Conservation (phyloP, 1,140 invertebrate species). For the Lepidurus packardi region DNA sequence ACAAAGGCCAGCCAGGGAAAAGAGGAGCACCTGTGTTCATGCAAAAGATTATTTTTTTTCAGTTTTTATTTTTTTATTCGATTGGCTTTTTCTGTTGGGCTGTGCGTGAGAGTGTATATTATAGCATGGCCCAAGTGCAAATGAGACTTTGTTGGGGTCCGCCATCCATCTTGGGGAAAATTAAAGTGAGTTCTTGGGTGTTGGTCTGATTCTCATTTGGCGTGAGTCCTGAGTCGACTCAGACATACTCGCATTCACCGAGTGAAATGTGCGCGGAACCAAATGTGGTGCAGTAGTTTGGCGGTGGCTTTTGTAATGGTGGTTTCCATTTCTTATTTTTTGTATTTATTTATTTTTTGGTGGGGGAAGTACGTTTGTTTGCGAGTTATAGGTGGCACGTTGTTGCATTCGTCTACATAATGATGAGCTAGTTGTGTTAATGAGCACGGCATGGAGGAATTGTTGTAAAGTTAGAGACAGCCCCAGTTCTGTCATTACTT, state of each 20-base stretch:
- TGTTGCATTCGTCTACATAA: constrained; percentile 14
- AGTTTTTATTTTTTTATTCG: not conserved
- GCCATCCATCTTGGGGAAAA: constrained; percentile 14
- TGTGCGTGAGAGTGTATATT: constrained; percentile 9
- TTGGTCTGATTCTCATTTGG: constrained; percentile 19
- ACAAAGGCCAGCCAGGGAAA: not conserved
- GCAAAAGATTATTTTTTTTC: not conserved
- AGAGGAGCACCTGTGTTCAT: not conserved
- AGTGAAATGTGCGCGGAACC: no score
- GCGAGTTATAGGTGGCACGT: constrained; percentile 17
- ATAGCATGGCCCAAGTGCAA: constrained; percentile 17
- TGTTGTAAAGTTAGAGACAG: not conserved
- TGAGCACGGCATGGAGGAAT: not conserved
- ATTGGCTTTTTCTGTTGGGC: not conserved
- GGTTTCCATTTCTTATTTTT: not conserved
- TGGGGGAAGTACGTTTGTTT: not conserved
- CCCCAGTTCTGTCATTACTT: not conserved
- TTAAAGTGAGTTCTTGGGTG: constrained; percentile 21
- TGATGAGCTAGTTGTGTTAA: constrained; percentile 11
- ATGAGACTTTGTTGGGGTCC: constrained; percentile 21
- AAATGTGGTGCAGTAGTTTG: not conserved
- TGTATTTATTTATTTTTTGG: not conserved
- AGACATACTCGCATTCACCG: no score
- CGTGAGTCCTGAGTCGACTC: not conserved
- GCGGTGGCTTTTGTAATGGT: not conserved